Base-by-base conservation (phyloP, 2,888 invertebrate genomes). In the Agrotis exclamationis region DNA sequence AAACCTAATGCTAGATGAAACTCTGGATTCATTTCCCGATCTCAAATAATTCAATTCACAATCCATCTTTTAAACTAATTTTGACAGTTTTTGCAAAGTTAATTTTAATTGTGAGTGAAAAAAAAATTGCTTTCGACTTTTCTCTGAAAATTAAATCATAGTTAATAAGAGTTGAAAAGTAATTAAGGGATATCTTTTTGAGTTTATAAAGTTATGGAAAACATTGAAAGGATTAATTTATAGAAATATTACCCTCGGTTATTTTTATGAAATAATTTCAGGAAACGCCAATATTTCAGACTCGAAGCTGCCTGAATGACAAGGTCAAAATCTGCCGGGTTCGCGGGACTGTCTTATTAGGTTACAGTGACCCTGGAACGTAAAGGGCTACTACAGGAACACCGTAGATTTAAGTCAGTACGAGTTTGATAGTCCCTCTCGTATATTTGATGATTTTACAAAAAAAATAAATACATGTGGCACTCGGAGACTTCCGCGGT, bases 21-120 rank as follows among this genome's bases (percentile, higher is more conserved):
- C 69, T 48, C 60, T 2, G 14, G 24, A 50, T 70, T 74, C 18
- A 33, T 39, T 75, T 78, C 44, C 63, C 62, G 54, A 74, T 77
- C 74, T 62, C 44, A 53, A 72, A 79, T 68, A 81, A 81, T 82
- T 76, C 45, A 50, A 71, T 77, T 76, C 47, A 50, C 70, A 77
- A 75, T 72, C 68, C 65, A 72, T 84, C 72, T 74, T 75, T 51
- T 62, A 9, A 80, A 84, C 71, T 48, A 77, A 84, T 79, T 79
- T 62, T 70, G 75, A 63, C 72, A 76, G 71, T 80, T 78, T 74
- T 56, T 51, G 18, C 59, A 65, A 84, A 84, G 57, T 80, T 80
- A 58, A 75, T 76, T 67, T 65, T 74, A 80, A 84, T 82, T 80
- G 28, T 9, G 47, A 73, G 51, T 63, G 39, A 74, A 80, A 70